phyloP scores from a whole-genome alignment of 2,797 vertebrate genomes.

The Xenopus petersii region DNA sequence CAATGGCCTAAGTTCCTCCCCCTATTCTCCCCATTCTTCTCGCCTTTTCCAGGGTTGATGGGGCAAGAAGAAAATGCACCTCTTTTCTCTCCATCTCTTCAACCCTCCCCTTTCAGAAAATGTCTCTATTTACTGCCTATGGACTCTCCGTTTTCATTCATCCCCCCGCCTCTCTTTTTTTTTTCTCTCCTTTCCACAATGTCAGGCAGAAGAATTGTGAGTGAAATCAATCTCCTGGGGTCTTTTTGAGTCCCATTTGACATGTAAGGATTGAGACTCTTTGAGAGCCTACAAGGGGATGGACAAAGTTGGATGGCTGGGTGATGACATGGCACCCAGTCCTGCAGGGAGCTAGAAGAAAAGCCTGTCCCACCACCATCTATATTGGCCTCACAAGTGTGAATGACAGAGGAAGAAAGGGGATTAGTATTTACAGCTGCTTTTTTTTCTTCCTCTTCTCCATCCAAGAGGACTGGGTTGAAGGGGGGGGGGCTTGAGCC shows the following conservation, averaged over 20 bases:
- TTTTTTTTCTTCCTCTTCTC: background rate
- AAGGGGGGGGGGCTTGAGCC: background rate
- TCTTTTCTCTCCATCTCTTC: constrained; percentile 58
- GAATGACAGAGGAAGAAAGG: constrained; percentile 86
- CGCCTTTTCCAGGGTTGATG: constrained; percentile 83
- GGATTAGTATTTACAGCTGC: constrained; percentile 78
- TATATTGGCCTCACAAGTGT: constrained; percentile 77
- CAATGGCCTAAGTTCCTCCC: constrained; percentile 64
- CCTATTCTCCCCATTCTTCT: constrained; percentile 45
- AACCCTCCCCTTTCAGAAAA: constrained; percentile 76
- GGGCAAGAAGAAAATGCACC: constrained; percentile 83
- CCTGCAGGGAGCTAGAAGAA: constrained; percentile 67
- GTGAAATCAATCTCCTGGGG: constrained; percentile 93
- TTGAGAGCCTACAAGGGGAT: constrained; percentile 77
- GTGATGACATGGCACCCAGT: constrained; percentile 65
- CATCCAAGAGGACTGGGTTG: constrained; percentile 2
- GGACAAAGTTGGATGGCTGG: constrained; percentile 71
- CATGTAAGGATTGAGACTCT: constrained; percentile 78
- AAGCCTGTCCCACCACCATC: constrained; percentile 64
- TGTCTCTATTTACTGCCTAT: constrained; percentile 91
- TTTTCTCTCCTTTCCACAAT: constrained; percentile 67
- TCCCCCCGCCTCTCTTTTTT: constrained; percentile 40
- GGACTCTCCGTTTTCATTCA: constrained; percentile 80
- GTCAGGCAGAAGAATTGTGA: constrained; percentile 83
- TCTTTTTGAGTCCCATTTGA: constrained; percentile 87